Base-by-base conservation (phyloP, 2,797 vertebrate genomes). In the Phoeniculus purpureus region DNA sequence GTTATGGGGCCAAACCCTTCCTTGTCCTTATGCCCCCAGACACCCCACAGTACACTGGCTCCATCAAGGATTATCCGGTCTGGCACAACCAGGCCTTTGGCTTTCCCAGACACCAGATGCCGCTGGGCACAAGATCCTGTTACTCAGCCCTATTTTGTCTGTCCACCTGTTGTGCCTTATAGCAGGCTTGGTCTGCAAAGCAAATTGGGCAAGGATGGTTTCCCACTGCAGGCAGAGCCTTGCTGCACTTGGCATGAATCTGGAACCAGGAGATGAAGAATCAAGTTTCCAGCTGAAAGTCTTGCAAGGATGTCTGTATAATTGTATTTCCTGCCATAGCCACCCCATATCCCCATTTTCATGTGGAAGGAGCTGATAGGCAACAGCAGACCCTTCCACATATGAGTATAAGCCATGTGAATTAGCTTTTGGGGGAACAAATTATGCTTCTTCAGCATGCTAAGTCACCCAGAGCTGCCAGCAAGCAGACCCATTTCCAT, bases 101-200 rank as follows among this genome's bases (percentile, higher is more conserved):
- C 71, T 56, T 20, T 76, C 48, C 54, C 81, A 94, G 92, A 93
- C 55, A 1, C 68, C 94, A 95, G 88, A 68, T 94, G 84, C 82
- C 58, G 66, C 84, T 55, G 16, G 32, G 72, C 51, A 75, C 0
- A 1, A 85, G 89, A 94, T 92, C 84, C 68, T 22, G 8, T 80
- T 62, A 74, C 68, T 32, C 70, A 77, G 66, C 32, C 74, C 13
- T 90, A 40, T 87, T 84, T 94, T 64, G 17, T 90, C 58, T 45
- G 58, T 82, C 81, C 81, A 95, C 75, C 87, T 94, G 90, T 77
- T 58, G 12, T 29, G 29, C 26, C 9, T 79, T 74, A 52, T 3
- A 66, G 29, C 31, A 80, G 32, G 29, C 15, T 61, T 55, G 32
- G 21, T 51, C 27, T 77, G 65, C 75, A 86, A 94, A 82, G 15